Evolutionary conservation across 2,797 vertebrate species (phyloP), one percentile per base, ranked within the genome.

Genomic region (Helicolenus hilgendorfi): DNA sequence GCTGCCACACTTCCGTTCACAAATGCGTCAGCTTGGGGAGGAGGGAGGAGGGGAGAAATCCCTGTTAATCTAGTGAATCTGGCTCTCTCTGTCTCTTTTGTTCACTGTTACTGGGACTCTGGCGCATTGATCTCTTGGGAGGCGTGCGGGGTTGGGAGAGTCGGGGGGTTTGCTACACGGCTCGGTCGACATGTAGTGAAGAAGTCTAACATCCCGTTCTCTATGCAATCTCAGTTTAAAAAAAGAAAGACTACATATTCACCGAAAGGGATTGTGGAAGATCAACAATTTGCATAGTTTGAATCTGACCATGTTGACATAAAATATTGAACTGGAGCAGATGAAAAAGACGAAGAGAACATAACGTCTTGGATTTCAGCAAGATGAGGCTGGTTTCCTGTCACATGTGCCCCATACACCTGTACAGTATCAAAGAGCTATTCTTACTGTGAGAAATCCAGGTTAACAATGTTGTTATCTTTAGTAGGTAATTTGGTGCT

Each of bases 1-100:
- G 85, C 91, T 83, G 94, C 96, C 96, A 96, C 96, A 97, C 96
- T 97, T 97, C 96, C 97, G 95, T 92, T 96, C 95, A 93, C 93
- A 93, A 96, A 96, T 90, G 94, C 93, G 91, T 79, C 36, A 60
- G 84, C 83, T 82, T 88, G 63, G 90, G 84, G 81, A 84, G 79
- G 60, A 84, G 82, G 81, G 88, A 88, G 88, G 89, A 91, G 89
- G 92, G 90, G n/a, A 96, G 91, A 97, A 96, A 96, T 95, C 95
- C 93, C 85, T 90, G 93, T 95, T 97, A 96, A 96, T 97, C 96
- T 94, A 96, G 89, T 92, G 90, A 96, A 96, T 95, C 95, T 96
- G 84, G 75, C 91, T 91, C 82, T 89, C 41, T 77, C 82, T 69
- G 58, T 90, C 84, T 90, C 83, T 94, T 94, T 94, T 94, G 92